Conservation (phyloP, 2,888 invertebrate species). For the Caenorhabditis macrosperma region DNA sequence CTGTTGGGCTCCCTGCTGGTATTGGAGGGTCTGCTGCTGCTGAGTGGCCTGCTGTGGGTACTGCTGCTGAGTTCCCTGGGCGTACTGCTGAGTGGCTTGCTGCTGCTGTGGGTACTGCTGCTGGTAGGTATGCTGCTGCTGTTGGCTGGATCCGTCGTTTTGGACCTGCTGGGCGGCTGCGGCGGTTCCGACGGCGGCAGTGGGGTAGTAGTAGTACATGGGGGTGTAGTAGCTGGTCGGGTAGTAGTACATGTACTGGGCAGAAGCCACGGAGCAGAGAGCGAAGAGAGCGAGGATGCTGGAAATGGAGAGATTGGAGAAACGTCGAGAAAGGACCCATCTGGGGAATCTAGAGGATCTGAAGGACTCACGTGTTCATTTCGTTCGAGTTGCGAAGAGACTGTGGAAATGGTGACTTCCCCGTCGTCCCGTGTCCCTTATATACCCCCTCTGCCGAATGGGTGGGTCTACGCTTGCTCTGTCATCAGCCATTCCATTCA, state of each 20-base stretch:
- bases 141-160: constrained; percentile 28
- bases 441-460: constrained; percentile 32
- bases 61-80: constrained; percentile 35
- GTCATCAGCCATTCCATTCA: constrained; percentile 22
- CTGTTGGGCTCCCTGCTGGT: constrained; percentile 42
- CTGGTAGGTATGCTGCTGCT: constrained; percentile 19
- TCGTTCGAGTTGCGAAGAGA: constrained; percentile 12
- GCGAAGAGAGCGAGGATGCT: constrained; percentile 56
- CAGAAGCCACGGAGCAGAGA: constrained; percentile 47
- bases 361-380: constrained; percentile 56
- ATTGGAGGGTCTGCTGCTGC: constrained; percentile 41
- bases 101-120: constrained; percentile 30
- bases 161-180: constrained; percentile 13
- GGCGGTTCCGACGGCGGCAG: constrained; percentile 38
- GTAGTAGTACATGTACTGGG: constrained; percentile 62
- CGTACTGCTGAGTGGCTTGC: constrained; percentile 36
- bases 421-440: constrained; percentile 2
- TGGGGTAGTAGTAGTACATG: constrained; percentile 61
- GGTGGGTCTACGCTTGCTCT: constrained; percentile 16
- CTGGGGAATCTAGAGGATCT: background rate
- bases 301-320: too few relatives aligned
- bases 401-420: constrained; percentile 6
- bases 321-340: background rate
- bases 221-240: constrained; percentile 66
- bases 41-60: background rate